These are phyloP conservation scores for Andrena bicolor DNA, from an alignment of 2,888 invertebrate species.

Conservation along the genomic window DNA sequence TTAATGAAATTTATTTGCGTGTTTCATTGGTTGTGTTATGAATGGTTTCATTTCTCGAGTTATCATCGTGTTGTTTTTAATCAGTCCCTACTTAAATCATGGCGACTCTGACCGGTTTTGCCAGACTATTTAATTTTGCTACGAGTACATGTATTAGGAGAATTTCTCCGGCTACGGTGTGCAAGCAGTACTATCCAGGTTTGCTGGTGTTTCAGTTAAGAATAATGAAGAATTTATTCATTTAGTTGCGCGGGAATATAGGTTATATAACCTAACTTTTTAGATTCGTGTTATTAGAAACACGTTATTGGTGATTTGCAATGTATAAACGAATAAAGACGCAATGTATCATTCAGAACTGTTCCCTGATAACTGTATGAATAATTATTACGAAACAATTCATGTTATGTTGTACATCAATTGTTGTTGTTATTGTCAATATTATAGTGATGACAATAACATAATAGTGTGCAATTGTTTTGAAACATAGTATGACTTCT, in stretches of 20 bases:
- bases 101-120: conserved; percentile 74
- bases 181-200: conserved; percentile 70
- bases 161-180: conserved; percentile 57
- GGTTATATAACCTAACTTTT: conserved; percentile 44
- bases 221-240: background rate
- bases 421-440: conserved; percentile 5
- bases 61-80: conserved; percentile 5
- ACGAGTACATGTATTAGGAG: conserved; percentile 71
- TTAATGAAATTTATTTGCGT: background rate
- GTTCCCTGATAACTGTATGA: background rate
- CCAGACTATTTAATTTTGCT: conserved; percentile 69
- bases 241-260: background rate
- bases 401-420: background rate
- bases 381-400: background rate
- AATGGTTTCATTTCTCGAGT: background rate
- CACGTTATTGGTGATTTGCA: background rate
- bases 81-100: conserved; percentile 59
- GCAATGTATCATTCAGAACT: background rate
- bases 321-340: background rate
- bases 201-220: conserved; percentile 30
- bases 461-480: background rate
- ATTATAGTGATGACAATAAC: background rate
- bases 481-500: no score
- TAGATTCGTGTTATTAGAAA: background rate
- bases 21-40: background rate